Evolutionary conservation across 92 coral and sea anemone species (phyloP).

Genomic region (Scolanthus callimorphus): DNA sequence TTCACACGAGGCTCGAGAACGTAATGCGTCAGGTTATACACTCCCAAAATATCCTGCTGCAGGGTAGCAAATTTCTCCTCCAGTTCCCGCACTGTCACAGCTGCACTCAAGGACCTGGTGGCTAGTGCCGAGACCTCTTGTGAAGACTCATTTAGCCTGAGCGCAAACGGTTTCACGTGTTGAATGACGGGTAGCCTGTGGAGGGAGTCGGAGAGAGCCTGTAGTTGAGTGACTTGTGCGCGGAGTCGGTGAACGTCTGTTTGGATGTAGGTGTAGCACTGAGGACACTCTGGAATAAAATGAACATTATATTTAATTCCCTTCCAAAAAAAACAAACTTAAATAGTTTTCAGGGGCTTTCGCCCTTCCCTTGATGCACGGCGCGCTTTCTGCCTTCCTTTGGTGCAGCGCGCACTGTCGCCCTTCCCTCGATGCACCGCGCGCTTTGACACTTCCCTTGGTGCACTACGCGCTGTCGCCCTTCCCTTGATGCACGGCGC

Average conservation of each 20-base stretch:
- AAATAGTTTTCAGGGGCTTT: no score
- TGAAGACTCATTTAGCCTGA: slow-evolving; percentile 42
- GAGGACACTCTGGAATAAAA: slow-evolving; percentile 76
- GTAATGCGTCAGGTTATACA: slow-evolving; percentile 14
- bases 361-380: no score
- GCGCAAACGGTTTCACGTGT: slow-evolving; percentile 45
- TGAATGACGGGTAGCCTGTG: slow-evolving; percentile 44
- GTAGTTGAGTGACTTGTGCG: slow-evolving; percentile 31
- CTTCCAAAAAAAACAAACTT: no score
- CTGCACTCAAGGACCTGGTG: slow-evolving; percentile 11
- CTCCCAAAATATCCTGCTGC: slow-evolving; percentile 4
- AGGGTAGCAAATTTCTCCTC: slow-evolving; percentile 34
- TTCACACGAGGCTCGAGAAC: slow-evolving; percentile 7
- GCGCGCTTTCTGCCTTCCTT: no score
- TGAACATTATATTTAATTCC: no score
- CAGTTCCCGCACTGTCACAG: slow-evolving; percentile 24
- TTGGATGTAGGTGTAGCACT: slow-evolving; percentile 68
- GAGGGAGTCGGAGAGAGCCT: slow-evolving; percentile 16
- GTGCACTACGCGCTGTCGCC: no score
- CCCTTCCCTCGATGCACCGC: no score
- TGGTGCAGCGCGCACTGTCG: no score
- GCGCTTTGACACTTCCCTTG: no score
- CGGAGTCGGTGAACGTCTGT: slow-evolving; percentile 65
- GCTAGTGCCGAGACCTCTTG: slow-evolving; percentile 37
- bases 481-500: no score